A percentile compares a stretch with the other conserved stretches of the same genome.
Conservation (phyloP, 1,140 invertebrate genomes). For the Drosophila sp. region DNA sequence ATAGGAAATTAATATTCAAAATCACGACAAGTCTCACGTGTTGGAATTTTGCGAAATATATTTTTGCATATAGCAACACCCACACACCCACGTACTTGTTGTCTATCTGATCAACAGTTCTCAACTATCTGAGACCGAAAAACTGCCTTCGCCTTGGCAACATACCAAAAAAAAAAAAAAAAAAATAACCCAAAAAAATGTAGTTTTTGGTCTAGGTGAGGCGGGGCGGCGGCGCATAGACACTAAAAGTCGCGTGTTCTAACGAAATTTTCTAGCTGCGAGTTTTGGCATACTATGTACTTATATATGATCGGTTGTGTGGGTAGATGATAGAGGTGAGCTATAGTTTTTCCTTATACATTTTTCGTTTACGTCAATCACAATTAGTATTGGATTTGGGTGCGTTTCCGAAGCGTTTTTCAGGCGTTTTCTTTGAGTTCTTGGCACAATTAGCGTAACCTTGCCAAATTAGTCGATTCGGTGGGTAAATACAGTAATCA, state of each 20-base stretch:
- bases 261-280: slow-evolving; percentile 16
- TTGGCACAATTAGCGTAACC: slow-evolving; percentile 73
- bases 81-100: slow-evolving; percentile 39
- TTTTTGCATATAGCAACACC: slow-evolving; percentile 27
- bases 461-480: slow-evolving; percentile 40
- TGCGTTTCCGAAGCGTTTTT: slow-evolving; percentile 38
- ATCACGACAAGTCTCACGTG: slow-evolving; percentile 39
- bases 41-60: slow-evolving; percentile 4
- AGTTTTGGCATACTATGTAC: slow-evolving; percentile 16
- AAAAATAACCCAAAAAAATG: not conserved
- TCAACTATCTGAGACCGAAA: not conserved
- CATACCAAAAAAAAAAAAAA: slow-evolving; percentile 37
- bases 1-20: slow-evolving; percentile 18
- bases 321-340: not conserved
- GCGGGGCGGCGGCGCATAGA: not conserved
- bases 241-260: slow-evolving; percentile 45
- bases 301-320: not conserved
- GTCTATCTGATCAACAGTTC: slow-evolving; percentile 11
- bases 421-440: slow-evolving; percentile 36
- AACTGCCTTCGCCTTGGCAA: slow-evolving; percentile 46
- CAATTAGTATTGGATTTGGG: slow-evolving; percentile 5
- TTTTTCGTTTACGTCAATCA: slow-evolving; percentile 62
- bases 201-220: slow-evolving; percentile 3
- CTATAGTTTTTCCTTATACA: slow-evolving; percentile 56
- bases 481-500: slow-evolving; percentile 4